A percentile compares a stretch with the other conserved stretches of the same genome.
Conservation (phyloP, 2,888 invertebrate species). For the Magallana nippona region DNA sequence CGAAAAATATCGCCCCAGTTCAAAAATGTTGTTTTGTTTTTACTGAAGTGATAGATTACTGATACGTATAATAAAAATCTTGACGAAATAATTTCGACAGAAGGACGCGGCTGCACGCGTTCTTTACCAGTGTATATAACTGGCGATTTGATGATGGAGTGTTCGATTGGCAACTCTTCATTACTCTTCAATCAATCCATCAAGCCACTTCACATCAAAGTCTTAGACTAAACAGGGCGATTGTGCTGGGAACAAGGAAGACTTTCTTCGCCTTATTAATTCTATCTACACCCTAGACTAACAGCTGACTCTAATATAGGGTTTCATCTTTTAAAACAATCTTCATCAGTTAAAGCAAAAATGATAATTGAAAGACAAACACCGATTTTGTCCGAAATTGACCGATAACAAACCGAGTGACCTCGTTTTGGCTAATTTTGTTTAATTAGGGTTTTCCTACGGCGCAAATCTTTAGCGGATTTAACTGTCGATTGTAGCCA, state of each 20-base stretch:
- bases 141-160: conserved; percentile 16
- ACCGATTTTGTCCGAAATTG: neutral
- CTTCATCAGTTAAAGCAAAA: neutral
- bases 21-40: neutral
- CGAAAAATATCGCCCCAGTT: neutral
- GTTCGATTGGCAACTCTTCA: conserved; percentile 30
- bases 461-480: neutral
- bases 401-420: neutral
- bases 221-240: neutral
- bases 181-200: neutral
- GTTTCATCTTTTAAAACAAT: neutral
- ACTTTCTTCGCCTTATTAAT: neutral
- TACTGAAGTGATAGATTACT: neutral
- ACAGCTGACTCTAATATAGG: neutral
- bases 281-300: neutral
- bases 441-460: neutral
- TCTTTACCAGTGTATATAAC: neutral
- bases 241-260: conserved; percentile 1
- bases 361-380: conserved; percentile 11
- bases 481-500: neutral
- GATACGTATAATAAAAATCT: neutral
- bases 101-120: neutral
- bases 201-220: conserved; percentile 24
- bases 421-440: neutral
- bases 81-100: neutral